These are phyloP conservation scores for Parnassius orleans DNA, from an alignment of 2,888 invertebrate species.

Conservation along the genomic window DNA sequence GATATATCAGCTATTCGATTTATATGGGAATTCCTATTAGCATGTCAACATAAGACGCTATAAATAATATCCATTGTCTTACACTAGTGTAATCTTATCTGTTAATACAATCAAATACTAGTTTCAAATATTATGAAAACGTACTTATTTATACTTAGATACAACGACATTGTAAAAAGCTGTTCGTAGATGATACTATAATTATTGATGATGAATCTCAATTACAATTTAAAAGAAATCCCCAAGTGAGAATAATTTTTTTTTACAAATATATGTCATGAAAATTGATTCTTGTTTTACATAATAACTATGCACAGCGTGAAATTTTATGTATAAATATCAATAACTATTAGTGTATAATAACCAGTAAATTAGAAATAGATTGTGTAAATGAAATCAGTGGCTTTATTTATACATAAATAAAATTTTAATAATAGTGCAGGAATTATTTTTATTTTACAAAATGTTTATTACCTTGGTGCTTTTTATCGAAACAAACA, in stretches of 20 bases:
- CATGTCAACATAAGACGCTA: not conserved
- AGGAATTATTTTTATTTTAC: not conserved
- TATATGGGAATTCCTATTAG: conserved; percentile 6
- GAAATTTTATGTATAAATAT: conserved; percentile 13
- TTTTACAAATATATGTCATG: too few relatives aligned
- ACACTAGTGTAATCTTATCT: conserved; percentile 5
- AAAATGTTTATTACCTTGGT: not conserved
- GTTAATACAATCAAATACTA: conserved; percentile 8
- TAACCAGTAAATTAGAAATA: not conserved
- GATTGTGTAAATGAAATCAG: not conserved
- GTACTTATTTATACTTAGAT: conserved; percentile 20
- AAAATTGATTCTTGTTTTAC: too few relatives aligned
- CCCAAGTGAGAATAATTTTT: too few relatives aligned
- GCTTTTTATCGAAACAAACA: not conserved
- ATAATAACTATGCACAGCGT: too few relatives aligned
- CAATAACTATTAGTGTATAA: conserved; percentile 12
- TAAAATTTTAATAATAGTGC: not conserved
- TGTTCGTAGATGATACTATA: conserved; percentile 19
- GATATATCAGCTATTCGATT: not conserved
- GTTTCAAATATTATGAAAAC: conserved; percentile 12
- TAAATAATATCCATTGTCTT: not conserved
- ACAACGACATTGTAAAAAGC: conserved; percentile 15
- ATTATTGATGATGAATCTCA: too few relatives aligned
- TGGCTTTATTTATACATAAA: not conserved
- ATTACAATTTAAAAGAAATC: too few relatives aligned